Evolutionary conservation across 2,888 invertebrate species (phyloP), one percentile per base, ranked within the genome.

Genomic region (Melanargia galathea): DNA sequence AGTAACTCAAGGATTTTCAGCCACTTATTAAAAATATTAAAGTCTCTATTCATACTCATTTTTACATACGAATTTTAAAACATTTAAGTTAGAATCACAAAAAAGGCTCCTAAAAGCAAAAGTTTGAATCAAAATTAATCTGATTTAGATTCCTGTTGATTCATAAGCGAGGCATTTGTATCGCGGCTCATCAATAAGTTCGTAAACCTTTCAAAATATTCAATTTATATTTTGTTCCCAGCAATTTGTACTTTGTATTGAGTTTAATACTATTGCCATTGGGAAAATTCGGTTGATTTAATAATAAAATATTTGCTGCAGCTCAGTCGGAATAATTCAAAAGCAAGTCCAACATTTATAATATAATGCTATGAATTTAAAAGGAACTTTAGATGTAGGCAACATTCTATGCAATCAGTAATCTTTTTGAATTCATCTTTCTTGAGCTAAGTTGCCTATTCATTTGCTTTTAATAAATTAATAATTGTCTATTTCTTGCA

Each of bases 181-280:
- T 49, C 13, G 16, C 16, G 26, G 18, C 18, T 35, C 20, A 16
- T 35, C 33, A 16, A 35, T 35, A 52, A 52, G 20, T 33, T 35
- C 33, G 35, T 20, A 35, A 13, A 13, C 33, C 51, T 11, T 33
- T 30, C 20, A 52, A 33, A 52, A 18, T 52, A 52, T 52, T 52
- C 33, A 52, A 35, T 35, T 52, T 52, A 33, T 52, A 18, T 56
- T 40, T 16, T 16, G 11, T 18, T 20, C 7, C 8, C 8, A 16
- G 33, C 33, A 52, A 18, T 20, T 33, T 49, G 49, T 30, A 30
- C 16, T 49, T 30, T 33, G 51, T 35, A 52, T 52, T 33, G 33
- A 33, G 33, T 33, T 24, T 51, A 16, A 51, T 51, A 30, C 51
- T 33, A 51, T 51, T 33, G 33, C 30, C 30, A 51, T 51, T 51